Evolutionary conservation across 2,797 vertebrate species (phyloP).

Genomic region (Discoglossus pictus): DNA sequence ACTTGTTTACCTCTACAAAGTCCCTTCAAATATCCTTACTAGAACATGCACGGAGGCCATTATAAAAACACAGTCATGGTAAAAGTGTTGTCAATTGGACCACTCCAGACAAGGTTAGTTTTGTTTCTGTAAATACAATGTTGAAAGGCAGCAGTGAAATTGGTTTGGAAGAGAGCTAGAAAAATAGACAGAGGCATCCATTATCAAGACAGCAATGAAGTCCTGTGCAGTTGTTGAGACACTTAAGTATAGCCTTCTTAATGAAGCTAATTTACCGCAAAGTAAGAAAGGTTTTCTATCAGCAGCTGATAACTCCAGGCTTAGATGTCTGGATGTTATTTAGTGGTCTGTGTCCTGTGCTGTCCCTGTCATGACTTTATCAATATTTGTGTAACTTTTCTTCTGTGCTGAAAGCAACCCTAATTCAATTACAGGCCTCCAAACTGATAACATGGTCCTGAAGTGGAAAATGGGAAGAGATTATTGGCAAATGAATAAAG

Average conservation of each 20-base stretch:
- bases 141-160: constrained; percentile 21
- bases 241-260: constrained; percentile 74
- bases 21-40: too few species aligned
- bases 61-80: too few species aligned
- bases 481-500: constrained; percentile 92
- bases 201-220: constrained; percentile 62
- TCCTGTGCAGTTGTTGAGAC: constrained; percentile 69
- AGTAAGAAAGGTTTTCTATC: constrained; percentile 58
- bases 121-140: too few species aligned
- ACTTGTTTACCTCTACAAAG: too few species aligned
- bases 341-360: constrained; percentile 64
- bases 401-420: constrained; percentile 76
- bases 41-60: too few species aligned
- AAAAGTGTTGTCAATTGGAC: too few species aligned
- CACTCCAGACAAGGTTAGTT: too few species aligned
- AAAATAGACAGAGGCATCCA: not conserved
- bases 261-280: constrained; percentile 71
- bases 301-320: constrained; percentile 35
- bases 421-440: constrained; percentile 84
- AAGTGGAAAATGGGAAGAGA: constrained; percentile 81
- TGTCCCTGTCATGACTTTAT: constrained; percentile 72
- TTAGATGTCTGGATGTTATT: constrained; percentile 52
- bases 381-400: constrained; percentile 66
- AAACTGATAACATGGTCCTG: constrained; percentile 81
- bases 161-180: not conserved